Conservation (phyloP, 2,113 vertebrate species). For the Chionomys nivalis region DNA sequence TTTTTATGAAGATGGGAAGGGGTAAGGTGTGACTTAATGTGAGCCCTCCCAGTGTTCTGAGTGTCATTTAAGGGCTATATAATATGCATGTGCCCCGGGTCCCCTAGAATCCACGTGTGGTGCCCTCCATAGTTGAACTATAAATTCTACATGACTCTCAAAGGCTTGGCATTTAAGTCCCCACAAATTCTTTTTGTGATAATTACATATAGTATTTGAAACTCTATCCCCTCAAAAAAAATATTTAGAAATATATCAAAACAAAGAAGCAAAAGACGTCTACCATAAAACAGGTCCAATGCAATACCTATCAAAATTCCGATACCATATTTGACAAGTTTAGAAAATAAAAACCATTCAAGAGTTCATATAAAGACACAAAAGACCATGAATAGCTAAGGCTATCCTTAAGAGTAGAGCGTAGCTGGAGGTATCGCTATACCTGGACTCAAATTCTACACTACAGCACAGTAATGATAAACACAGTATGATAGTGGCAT, state of each 20-base stretch:
- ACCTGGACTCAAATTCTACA: background rate
- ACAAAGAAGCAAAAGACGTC: background rate
- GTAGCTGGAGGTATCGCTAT: background rate
- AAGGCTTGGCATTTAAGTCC: background rate
- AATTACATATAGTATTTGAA: slow-evolving; percentile 37
- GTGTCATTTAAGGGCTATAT: background rate
- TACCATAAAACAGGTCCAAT: background rate
- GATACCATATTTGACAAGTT: background rate
- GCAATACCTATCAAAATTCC: background rate
- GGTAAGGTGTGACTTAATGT: background rate
- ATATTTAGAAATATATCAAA: background rate
- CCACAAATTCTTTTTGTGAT: background rate
- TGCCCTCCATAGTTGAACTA: background rate
- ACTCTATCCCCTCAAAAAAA: background rate
- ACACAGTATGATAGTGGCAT: background rate
- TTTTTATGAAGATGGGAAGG: background rate
- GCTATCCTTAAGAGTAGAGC: background rate
- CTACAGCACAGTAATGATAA: background rate
- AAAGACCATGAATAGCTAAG: background rate
- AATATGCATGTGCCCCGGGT: background rate
- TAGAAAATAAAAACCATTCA: background rate
- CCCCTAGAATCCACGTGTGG: too few species aligned
- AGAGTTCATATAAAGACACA: background rate
- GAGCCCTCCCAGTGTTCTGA: background rate
- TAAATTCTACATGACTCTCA: background rate